Percentiles rank a stretch among this genome's conserved stretches.
Evolutionary conservation across 1,140 invertebrate genomes (phyloP).

Genomic region (Cecropterus lyciades): DNA sequence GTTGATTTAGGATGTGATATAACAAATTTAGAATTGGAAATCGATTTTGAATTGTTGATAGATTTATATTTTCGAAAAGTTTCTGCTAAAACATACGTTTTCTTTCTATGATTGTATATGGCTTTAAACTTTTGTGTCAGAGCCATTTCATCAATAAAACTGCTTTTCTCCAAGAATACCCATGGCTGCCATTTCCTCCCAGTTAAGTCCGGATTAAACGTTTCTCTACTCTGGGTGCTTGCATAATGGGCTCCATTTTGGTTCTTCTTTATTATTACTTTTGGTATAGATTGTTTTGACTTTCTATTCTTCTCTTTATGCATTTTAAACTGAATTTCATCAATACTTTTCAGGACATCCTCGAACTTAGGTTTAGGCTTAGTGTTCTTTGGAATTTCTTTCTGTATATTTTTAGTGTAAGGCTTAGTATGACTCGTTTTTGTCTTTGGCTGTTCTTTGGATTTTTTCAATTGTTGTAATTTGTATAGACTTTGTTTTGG

Average conservation of each 20-base stretch:
- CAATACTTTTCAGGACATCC: slow-evolving; percentile 82
- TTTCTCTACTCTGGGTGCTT: slow-evolving; percentile 57
- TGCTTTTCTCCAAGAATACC: slow-evolving; percentile 78
- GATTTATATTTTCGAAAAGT: slow-evolving; percentile 76
- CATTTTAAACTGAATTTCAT: slow-evolving; percentile 75
- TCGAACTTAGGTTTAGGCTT: slow-evolving; percentile 81
- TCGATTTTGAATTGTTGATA: slow-evolving; percentile 64
- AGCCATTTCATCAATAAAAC: slow-evolving; percentile 79
- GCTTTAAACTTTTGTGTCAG: slow-evolving; percentile 67
- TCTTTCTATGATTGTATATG: slow-evolving; percentile 70
- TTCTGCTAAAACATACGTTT: slow-evolving; percentile 67
- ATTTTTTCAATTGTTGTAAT: slow-evolving; percentile 71
- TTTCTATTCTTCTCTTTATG: slow-evolving; percentile 75
- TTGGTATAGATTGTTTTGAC: slow-evolving; percentile 69
- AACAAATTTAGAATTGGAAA: slow-evolving; percentile 69
- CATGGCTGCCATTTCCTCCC: slow-evolving; percentile 82
- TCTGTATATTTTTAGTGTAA: slow-evolving; percentile 42
- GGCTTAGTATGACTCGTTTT: slow-evolving; percentile 45
- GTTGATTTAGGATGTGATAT: slow-evolving; percentile 63
- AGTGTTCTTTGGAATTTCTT: slow-evolving; percentile 55
- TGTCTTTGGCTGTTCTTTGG: slow-evolving; percentile 67
- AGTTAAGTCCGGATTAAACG: slow-evolving; percentile 70
- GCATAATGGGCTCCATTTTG: slow-evolving; percentile 80
- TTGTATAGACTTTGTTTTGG: slow-evolving; percentile 74
- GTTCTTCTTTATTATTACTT: slow-evolving; percentile 81